Percentiles rank a stretch among this genome's conserved stretches.
Conservation (phyloP, 2,797 vertebrate genomes). For the Bovichtus diacanthus region DNA sequence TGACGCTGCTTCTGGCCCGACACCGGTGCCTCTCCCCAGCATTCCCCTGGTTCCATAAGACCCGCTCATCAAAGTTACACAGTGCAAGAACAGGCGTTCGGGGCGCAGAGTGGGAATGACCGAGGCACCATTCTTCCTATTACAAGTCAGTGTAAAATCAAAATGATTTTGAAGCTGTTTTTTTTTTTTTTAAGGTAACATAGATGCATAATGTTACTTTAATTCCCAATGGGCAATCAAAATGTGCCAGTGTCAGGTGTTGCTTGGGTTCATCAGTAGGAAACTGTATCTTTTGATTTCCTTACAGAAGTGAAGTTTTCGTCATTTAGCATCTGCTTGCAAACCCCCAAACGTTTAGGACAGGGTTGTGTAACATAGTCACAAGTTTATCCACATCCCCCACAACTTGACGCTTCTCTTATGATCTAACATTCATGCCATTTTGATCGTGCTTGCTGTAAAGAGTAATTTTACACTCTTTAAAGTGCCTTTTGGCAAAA, state of each 20-base stretch:
- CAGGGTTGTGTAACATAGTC: not conserved
- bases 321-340: not conserved
- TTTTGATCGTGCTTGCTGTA: not conserved
- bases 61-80: too few species aligned
- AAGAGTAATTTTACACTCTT: conserved; percentile 1
- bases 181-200: too few species aligned
- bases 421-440: not conserved
- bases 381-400: not conserved
- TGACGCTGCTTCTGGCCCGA: too few species aligned
- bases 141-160: too few species aligned
- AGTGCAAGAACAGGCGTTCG: too few species aligned
- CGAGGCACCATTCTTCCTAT: too few species aligned
- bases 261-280: not conserved
- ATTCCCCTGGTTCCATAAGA: too few species aligned
- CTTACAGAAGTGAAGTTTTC: not conserved
- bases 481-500: not conserved
- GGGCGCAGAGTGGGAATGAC: too few species aligned
- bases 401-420: not conserved
- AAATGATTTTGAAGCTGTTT: too few species aligned
- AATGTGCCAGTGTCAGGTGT: not conserved
- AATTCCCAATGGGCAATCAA: not conserved
- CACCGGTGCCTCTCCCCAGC: too few species aligned
- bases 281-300: not conserved
- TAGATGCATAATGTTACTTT: not conserved
- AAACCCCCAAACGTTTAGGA: not conserved